Conservation (phyloP, 2,797 vertebrate genomes). For the Mycteria americana region DNA sequence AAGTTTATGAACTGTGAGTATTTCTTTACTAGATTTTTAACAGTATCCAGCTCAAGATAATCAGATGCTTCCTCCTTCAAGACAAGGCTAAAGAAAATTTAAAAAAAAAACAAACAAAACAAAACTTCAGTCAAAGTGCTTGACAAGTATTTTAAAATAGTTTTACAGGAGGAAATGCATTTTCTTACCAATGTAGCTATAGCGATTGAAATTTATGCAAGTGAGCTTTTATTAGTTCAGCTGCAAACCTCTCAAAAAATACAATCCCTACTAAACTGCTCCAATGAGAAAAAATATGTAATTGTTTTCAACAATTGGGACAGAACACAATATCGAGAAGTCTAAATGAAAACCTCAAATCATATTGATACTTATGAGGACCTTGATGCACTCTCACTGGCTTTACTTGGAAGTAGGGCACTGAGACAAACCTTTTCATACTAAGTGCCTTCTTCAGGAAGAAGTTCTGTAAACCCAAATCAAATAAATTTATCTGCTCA, state of each 20-base stretch:
- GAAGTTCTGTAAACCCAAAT: neutral
- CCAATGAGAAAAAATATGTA: neutral
- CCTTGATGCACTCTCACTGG: neutral
- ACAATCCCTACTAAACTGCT: neutral
- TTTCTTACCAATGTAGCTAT: neutral
- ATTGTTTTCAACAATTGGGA: neutral
- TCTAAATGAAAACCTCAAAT: neutral
- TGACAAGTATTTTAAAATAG: neutral
- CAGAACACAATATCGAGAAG: neutral
- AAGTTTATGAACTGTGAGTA: conserved; percentile 99
- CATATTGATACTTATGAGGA: neutral
- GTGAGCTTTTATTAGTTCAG: neutral
- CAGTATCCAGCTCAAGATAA: conserved; percentile 95
- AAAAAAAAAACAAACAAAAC: no score
- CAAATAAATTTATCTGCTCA: neutral
- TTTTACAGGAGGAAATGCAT: neutral
- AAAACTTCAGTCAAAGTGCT: neutral
- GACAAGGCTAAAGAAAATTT: conserved; percentile 82
- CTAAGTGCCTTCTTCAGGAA: neutral
- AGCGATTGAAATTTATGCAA: neutral
- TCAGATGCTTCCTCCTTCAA: conserved; percentile 98
- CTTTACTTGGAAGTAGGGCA: neutral
- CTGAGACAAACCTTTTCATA: neutral
- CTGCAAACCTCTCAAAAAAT: neutral
- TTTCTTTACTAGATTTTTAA: conserved; percentile 96